Evolutionary conservation across 2,888 invertebrate species (phyloP).

Genomic region (Biston betularia): DNA sequence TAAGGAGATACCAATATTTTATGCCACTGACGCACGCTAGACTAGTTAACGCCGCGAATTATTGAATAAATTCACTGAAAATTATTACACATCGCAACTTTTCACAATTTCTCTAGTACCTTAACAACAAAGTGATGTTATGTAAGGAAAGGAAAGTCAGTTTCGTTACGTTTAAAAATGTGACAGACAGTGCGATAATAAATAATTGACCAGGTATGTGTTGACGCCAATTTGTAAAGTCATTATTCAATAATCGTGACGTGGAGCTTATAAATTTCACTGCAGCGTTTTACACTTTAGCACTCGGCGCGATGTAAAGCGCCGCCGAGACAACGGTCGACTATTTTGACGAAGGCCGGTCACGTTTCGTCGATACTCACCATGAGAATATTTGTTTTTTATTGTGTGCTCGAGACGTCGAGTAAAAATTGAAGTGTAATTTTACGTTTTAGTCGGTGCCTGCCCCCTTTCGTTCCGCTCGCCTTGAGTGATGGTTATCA

Average conservation of each 20-base stretch:
- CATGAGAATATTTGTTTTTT: slow-evolving; percentile 87
- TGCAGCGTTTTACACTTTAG: slow-evolving; percentile 84
- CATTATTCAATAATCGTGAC: slow-evolving; percentile 84
- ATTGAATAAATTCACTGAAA: slow-evolving; percentile 55
- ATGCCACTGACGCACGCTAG: slow-evolving; percentile 66
- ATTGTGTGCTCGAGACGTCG: slow-evolving; percentile 79
- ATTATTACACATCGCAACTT: slow-evolving; percentile 47
- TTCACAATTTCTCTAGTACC: slow-evolving; percentile 25
- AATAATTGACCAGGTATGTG: slow-evolving; percentile 61
- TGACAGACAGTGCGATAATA: slow-evolving; percentile 51
- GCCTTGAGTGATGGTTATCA: slow-evolving; percentile 86
- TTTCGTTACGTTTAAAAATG: slow-evolving; percentile 50
- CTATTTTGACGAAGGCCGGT: slow-evolving; percentile 86
- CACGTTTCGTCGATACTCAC: slow-evolving; percentile 85
- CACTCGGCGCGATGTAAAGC: slow-evolving; percentile 79
- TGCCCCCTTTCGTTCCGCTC: slow-evolving; percentile 86
- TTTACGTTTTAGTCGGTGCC: slow-evolving; percentile 84
- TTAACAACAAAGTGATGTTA: slow-evolving; percentile 27
- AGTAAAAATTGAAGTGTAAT: slow-evolving; percentile 85
- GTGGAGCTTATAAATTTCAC: slow-evolving; percentile 81
- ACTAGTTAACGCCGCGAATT: slow-evolving; percentile 54
- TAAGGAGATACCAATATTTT: slow-evolving; percentile 78
- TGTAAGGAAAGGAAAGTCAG: slow-evolving; percentile 46
- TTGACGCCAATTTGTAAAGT: slow-evolving; percentile 75
- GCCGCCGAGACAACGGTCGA: slow-evolving; percentile 83